A percentile compares a stretch with the other conserved stretches of the same genome.
Conservation (phyloP, 2,797 vertebrate genomes). For the Anisognathus igniventris region DNA sequence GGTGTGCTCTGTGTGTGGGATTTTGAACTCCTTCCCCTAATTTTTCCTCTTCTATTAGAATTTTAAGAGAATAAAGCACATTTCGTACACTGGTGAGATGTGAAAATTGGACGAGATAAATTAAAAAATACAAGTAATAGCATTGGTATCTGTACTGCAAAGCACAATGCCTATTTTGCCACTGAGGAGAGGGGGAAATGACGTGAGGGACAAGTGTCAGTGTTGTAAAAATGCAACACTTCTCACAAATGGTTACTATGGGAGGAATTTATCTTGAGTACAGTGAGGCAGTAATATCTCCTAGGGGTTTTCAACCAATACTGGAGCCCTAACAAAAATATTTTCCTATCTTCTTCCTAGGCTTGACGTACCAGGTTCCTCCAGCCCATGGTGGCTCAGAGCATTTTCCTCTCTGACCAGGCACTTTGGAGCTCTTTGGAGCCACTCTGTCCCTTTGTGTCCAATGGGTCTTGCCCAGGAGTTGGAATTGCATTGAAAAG, state of each 20-base stretch:
- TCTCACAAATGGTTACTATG: not conserved
- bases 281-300: not conserved
- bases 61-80: not conserved
- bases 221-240: not conserved
- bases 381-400: not conserved
- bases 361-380: not conserved
- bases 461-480: not conserved
- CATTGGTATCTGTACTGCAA: not conserved
- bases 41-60: not conserved
- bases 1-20: not conserved
- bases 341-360: not conserved
- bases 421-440: not conserved
- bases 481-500: not conserved
- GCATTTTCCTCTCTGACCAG: not conserved
- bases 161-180: not conserved
- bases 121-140: not conserved
- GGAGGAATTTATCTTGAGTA: not conserved
- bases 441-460: not conserved
- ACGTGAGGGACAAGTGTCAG: not conserved
- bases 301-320: not conserved
- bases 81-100: accelerated
- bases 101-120: not conserved
- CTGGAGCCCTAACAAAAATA: not conserved
- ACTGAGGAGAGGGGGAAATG: not conserved
- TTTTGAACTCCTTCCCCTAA: not conserved